Evolutionary conservation across 2,888 invertebrate genomes (phyloP).

Genomic region (Pyrrhosoma nymphula): DNA sequence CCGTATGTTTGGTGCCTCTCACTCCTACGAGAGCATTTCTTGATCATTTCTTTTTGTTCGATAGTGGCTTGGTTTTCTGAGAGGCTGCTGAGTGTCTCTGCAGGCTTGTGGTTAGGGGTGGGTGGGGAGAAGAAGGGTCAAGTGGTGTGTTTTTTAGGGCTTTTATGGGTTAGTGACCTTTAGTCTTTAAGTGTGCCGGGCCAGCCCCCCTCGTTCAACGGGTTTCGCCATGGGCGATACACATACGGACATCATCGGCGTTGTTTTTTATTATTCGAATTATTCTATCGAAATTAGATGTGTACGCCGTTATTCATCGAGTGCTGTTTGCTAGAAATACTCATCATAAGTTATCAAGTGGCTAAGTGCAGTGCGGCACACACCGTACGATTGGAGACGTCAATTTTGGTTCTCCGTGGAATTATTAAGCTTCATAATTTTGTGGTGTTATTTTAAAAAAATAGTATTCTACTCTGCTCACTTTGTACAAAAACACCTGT

Average conservation of each 20-base stretch:
- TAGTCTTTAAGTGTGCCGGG: not conserved
- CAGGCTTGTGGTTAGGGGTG: not conserved
- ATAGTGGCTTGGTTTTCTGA: slow-evolving; percentile 4
- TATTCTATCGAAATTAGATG: not conserved
- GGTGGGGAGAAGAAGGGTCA: slow-evolving; percentile 12
- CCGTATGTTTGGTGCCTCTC: slow-evolving; percentile 21
- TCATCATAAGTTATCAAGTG: not conserved
- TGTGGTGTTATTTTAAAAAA: too few species aligned
- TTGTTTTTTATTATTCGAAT: not conserved
- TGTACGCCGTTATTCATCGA: not conserved
- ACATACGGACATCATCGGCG: not conserved
- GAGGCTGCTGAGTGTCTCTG: slow-evolving; percentile 10
- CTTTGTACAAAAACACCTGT: too few species aligned
- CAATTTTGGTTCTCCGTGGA: not conserved
- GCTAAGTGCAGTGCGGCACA: too few species aligned
- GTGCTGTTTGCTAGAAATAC: not conserved
- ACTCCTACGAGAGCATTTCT: not conserved
- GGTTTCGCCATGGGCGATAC: not conserved
- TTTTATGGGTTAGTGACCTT: slow-evolving; percentile 31
- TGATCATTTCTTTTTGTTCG: not conserved
- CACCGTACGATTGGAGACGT: too few species aligned
- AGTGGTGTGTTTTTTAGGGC: slow-evolving; percentile 9
- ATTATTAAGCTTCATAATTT: not conserved
- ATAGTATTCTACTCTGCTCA: too few species aligned
- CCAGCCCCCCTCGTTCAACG: not conserved